Base-by-base conservation (phyloP, 2,888 invertebrate species). In the Xestia c-nigrum region DNA sequence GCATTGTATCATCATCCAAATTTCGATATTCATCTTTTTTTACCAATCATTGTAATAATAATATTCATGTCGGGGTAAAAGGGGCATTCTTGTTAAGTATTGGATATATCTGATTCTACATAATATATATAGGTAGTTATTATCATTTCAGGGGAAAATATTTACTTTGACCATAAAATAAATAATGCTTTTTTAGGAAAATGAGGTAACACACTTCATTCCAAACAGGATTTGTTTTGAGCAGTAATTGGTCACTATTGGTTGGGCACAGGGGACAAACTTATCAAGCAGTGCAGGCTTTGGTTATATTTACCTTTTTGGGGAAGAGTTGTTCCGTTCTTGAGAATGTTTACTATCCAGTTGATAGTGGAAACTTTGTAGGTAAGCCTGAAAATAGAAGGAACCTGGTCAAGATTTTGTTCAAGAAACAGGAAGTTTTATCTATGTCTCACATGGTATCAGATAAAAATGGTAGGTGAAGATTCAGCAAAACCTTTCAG, bases 291-390 rank as follows among this genome's bases (percentile, higher is more conserved):
- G 38, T 40, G n/a, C 5, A 43, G 19, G 9, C 5, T 14, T 64
- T 47, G 1, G 0, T 24, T 14, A 77, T 72, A 75, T 61, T 85
- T 76, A 84, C 84, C 84, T 86, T 64, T 69, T n/a, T n/a, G n/a
- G 0, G 0, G 14, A 19, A 14, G 5, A 31, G 3, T 6, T 64
- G 10, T 64, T 24, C 16, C 19, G n/a, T 40, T 24, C 43, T 99
- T 99, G 99, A 31, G 84, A 9, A 84, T 9, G 19, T 99, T 98
- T 93, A 99, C 99, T 85, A 99, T 98, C 99, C 99, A 99, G 97
- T 99, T 99, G 92, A 98, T 98, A 95, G 99, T 99, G 24, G 99
- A 98, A 95, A 99, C 99, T 87, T 98, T 98, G 85, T 99, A 98
- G 93, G 99, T 1, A 98, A 57, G 99, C 99, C 98, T 98, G 91